These are phyloP conservation scores for Andrena flavipes DNA, from an alignment of 2,888 invertebrate genomes.

Conservation along the genomic window DNA sequence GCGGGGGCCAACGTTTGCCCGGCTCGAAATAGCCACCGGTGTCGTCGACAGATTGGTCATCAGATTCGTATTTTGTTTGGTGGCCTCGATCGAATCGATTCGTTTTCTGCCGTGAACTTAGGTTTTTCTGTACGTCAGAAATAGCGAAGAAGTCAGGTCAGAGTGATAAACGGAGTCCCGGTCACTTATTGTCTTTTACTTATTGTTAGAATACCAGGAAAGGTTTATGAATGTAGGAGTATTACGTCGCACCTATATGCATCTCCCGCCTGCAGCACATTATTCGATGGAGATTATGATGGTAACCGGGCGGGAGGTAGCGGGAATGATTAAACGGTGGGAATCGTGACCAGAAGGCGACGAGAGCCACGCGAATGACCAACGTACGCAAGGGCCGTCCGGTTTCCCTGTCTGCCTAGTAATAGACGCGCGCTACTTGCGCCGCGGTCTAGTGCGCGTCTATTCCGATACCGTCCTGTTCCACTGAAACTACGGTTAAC, in stretches of 20 bases:
- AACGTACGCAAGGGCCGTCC: conserved; percentile 17
- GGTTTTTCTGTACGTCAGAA: neutral
- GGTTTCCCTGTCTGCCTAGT: conserved; percentile 75
- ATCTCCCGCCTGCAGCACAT: too few relatives aligned
- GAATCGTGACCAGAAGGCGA: neutral
- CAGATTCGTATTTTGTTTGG: neutral
- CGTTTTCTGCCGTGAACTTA: neutral
- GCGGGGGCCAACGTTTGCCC: conserved; percentile 27
- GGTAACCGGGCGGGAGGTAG: neutral
- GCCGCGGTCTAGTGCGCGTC: conserved; percentile 57
- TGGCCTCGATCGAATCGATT: conserved; percentile 2
- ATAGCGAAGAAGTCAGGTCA: neutral
- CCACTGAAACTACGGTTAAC: conserved; percentile 69
- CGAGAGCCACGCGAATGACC: neutral
- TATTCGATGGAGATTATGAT: too few relatives aligned
- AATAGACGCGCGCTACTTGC: conserved; percentile 78
- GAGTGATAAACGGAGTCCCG: neutral
- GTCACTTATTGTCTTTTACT: neutral
- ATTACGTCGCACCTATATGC: too few relatives aligned
- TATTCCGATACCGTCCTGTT: conserved; percentile 61
- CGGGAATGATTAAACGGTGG: neutral
- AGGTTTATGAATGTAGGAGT: too few relatives aligned
- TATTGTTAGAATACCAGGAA: too few relatives aligned
- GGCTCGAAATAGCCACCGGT: conserved; percentile 28
- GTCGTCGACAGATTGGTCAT: conserved; percentile 28